Conservation (phyloP, 2,888 invertebrate species). For the Schizotus pectinicornis region DNA sequence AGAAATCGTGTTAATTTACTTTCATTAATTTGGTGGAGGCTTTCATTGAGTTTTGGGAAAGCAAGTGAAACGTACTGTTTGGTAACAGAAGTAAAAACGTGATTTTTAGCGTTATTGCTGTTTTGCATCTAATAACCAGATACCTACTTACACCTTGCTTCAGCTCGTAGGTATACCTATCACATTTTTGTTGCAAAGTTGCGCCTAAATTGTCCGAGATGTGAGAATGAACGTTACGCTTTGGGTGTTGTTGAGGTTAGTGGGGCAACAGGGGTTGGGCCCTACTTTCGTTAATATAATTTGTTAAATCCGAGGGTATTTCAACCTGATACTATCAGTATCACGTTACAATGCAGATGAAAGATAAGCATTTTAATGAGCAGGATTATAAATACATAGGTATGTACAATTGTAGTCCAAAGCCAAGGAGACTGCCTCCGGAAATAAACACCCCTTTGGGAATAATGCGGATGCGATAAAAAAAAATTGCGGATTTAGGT, state of each 20-base stretch:
- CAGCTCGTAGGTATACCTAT: too few relatives aligned
- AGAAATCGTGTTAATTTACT: too few relatives aligned
- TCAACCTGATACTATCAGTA: slow-evolving; percentile 56
- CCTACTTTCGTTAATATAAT: slow-evolving; percentile 26
- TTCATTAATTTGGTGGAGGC: too few relatives aligned
- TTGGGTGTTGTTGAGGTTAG: not conserved
- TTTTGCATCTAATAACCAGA: too few relatives aligned
- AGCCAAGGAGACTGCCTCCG: slow-evolving; percentile 44
- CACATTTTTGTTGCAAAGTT: too few relatives aligned
- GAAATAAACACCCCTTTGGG: slow-evolving; percentile 49
- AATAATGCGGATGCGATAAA: slow-evolving; percentile 31
- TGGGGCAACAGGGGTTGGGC: slow-evolving; percentile 4
- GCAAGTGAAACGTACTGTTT: too few relatives aligned
- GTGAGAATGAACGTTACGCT: not conserved
- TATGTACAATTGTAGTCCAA: slow-evolving; percentile 52
- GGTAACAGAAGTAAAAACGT: too few relatives aligned
- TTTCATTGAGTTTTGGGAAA: too few relatives aligned
- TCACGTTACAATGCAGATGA: slow-evolving; percentile 56
- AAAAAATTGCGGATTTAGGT: too few relatives aligned
- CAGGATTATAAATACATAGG: slow-evolving; percentile 58
- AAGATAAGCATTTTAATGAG: slow-evolving; percentile 57
- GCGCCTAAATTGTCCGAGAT: not conserved
- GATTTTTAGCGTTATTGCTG: too few relatives aligned
- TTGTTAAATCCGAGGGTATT: slow-evolving; percentile 31
- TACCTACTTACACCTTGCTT: too few relatives aligned